Evolutionary conservation across 2,797 vertebrate species (phyloP), one percentile per base, ranked within the genome.

Genomic region (Emys orbicularis): DNA sequence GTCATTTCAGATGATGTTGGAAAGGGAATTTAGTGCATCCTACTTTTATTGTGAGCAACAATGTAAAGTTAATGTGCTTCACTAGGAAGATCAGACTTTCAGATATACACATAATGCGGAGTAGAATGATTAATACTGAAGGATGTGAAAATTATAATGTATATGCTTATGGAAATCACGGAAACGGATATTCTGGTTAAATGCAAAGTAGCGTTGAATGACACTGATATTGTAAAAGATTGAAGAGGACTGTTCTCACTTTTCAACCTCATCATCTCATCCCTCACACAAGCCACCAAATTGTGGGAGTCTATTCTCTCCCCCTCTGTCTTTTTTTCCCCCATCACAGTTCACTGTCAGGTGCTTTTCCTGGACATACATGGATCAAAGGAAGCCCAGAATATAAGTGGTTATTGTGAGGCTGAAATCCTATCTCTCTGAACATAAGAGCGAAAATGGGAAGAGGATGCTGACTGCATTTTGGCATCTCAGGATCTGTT

Each of bases 371-470:
- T 89, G 77, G 56, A 65, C 83, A 44, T 52, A 86, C 94, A 76
- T 31, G 97, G 97, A 97, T 98, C 97, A 97, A 97, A 98, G 97
- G 87, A 87, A 57, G 56, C 90, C 91, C 83, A 91, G 97, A 96
- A 97, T 76, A 94, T 96, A 93, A 95, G 96, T 91, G 95, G 94
- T 91, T 94, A 94, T 92, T 95, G 97, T 96, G 91, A 96, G 91
- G 65, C 82, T 95, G 97, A 98, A 98, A 98, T 94, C 50, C 85
- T 91, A 87, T 96, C 95, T 93, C 94, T 95, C 95, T 81, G 96
- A 96, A 96, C 96, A 95, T 95, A 86, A 96, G 65, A 95, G 82
- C 89, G 93, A 95, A 81, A 84, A 88, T 88, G 89, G 88, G 94
- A 79, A 91, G 96, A 87, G 95, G 94, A 92, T 95, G 96, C 93